phyloP scores from a whole-genome alignment of 2,888 invertebrate species.

The Drosophila anomalata region DNA sequence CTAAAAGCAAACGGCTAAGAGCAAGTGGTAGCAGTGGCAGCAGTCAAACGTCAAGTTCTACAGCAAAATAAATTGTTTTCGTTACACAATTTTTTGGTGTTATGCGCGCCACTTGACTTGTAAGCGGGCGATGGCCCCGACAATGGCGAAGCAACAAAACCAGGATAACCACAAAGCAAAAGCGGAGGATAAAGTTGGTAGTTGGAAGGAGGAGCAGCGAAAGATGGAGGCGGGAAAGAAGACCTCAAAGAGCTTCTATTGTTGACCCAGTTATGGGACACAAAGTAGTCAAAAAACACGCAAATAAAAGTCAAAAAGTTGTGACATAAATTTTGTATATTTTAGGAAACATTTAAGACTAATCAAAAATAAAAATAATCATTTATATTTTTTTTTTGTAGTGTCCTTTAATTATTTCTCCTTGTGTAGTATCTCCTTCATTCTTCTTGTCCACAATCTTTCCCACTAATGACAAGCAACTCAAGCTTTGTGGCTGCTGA shows the following conservation, averaged over 20 bases:
- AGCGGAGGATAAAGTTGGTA: neutral
- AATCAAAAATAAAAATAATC: neutral
- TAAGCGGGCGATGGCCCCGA: conserved; percentile 58
- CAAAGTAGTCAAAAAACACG: conserved; percentile 65
- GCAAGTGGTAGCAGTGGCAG: conserved; percentile 5
- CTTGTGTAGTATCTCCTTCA: conserved; percentile 4
- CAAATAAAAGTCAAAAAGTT: conserved; percentile 17
- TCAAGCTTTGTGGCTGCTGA: conserved; percentile 49
- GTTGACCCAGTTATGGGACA: conserved; percentile 76
- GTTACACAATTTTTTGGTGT: conserved; percentile 76
- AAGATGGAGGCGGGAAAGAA: conserved; percentile 1
- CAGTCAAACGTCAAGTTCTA: conserved; percentile 49
- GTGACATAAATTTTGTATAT: neutral
- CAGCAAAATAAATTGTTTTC: conserved; percentile 73
- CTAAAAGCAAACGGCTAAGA: neutral
- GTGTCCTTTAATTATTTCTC: neutral
- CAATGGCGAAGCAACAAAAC: conserved; percentile 20
- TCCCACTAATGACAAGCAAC: conserved; percentile 71
- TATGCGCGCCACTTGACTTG: conserved; percentile 74
- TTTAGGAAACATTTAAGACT: neutral
- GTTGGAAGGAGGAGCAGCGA: neutral
- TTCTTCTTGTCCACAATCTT: conserved; percentile 23
- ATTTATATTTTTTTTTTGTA: neutral
- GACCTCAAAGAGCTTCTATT: conserved; percentile 48
- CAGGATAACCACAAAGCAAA: conserved; percentile 18